Conservation (phyloP, 2,797 vertebrate genomes). For the Merluccius polli region DNA sequence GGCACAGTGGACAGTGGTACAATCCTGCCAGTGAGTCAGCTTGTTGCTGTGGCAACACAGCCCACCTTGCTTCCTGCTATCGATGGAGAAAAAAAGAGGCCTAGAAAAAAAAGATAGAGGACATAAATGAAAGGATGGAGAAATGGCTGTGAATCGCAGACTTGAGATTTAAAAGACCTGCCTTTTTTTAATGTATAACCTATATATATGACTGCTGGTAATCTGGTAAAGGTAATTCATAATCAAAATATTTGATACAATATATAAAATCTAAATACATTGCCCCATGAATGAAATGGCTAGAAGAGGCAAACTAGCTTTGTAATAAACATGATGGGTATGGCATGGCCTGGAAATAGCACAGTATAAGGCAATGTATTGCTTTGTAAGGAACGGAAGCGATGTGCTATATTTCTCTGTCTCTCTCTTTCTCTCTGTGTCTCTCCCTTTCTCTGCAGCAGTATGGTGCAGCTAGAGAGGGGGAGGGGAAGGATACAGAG, state of each 20-base stretch:
- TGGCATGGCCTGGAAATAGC: not conserved
- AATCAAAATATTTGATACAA: slow-evolving; percentile 1
- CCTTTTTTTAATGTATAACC: no score
- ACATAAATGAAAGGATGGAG: slow-evolving; percentile 17
- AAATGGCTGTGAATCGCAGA: slow-evolving; percentile 1
- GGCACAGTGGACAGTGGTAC: slow-evolving; percentile 63
- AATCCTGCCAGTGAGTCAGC: slow-evolving; percentile 73
- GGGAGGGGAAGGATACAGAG: slow-evolving; percentile 66
- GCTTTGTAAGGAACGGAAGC: not conserved
- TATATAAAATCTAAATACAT: not conserved
- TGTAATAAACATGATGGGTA: not conserved
- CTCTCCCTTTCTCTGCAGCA: slow-evolving; percentile 59
- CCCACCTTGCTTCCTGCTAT: slow-evolving; percentile 55
- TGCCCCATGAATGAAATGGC: not conserved
- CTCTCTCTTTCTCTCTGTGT: slow-evolving; percentile 16
- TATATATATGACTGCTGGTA: not conserved
- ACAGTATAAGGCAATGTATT: not conserved
- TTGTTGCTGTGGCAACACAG: slow-evolving; percentile 77
- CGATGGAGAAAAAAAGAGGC: slow-evolving; percentile 33
- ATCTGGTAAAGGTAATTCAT: not conserved
- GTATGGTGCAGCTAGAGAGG: slow-evolving; percentile 70
- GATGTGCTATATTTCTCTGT: slow-evolving; percentile 5
- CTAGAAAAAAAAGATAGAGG: slow-evolving; percentile 42
- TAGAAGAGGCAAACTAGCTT: not conserved
- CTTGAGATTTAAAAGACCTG: not conserved